A percentile compares a stretch with the other conserved stretches of the same genome.
Evolutionary conservation across 2,113 vertebrate species (phyloP).

Genomic region (Burhinus bistriatus): DNA sequence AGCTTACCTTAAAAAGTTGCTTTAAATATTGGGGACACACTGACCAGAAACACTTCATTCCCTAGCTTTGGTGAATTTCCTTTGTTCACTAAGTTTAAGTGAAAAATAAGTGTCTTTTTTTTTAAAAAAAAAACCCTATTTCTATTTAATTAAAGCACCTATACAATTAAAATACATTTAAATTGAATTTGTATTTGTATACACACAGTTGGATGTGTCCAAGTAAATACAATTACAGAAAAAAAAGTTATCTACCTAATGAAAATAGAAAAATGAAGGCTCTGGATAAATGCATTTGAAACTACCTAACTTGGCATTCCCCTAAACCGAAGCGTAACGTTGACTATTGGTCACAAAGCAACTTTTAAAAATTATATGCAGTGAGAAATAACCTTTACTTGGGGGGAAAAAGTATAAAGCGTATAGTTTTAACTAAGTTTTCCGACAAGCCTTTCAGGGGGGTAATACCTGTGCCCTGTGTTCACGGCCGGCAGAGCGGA

Average conservation of each 20-base stretch:
- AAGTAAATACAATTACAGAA: background rate
- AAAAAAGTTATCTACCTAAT: rapidly evolving
- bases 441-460: background rate
- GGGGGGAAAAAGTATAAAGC: background rate
- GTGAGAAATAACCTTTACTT: background rate
- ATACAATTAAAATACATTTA: background rate
- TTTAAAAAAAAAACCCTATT: no score
- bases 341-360: background rate
- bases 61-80: background rate
- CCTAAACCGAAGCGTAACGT: background rate
- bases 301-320: background rate
- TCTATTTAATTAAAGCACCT: background rate
- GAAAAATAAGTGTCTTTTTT: background rate
- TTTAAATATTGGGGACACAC: background rate
- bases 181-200: background rate
- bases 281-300: background rate
- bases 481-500: background rate
- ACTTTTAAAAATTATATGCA: background rate
- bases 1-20: background rate
- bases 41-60: background rate
- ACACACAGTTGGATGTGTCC: background rate
- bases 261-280: background rate
- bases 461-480: background rate
- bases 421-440: background rate
- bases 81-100: background rate